Evolutionary conservation across 2,797 vertebrate species (phyloP).

Genomic region (Platyrinchus mystaceus): DNA sequence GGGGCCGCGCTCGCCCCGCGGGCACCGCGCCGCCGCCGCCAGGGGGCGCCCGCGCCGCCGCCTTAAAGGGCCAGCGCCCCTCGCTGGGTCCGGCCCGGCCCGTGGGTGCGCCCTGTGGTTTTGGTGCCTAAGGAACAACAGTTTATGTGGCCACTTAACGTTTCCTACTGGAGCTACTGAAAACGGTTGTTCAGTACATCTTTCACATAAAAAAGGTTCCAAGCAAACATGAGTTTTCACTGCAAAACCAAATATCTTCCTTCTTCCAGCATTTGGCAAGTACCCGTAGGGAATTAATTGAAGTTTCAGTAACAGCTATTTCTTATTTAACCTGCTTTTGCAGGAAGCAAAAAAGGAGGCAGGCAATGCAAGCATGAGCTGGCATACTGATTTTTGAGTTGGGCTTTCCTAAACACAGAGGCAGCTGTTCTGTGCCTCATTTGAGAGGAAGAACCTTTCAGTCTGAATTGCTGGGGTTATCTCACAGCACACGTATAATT

Average conservation of each 20-base stretch:
- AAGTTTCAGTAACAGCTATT: background rate
- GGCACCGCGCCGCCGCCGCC: background rate
- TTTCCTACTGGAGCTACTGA: rapidly evolving
- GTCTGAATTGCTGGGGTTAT: background rate
- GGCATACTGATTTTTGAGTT: background rate
- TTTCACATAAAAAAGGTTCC: background rate
- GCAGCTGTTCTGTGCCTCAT: background rate
- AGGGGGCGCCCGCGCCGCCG: background rate
- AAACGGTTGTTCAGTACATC: background rate
- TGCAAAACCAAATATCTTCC: background rate
- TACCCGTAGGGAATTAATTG: background rate
- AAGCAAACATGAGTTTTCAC: background rate
- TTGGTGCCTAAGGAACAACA: background rate
- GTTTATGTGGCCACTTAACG: rapidly evolving
- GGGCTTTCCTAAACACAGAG: background rate
- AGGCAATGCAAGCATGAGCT: background rate
- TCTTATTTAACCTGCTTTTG: background rate
- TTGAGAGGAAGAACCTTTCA: background rate
- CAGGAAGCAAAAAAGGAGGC: background rate
- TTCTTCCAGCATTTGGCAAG: background rate
- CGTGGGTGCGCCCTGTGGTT: rapidly evolving
- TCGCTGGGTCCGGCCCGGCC: rapidly evolving
- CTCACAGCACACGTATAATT: background rate
- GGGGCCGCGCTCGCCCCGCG: background rate
- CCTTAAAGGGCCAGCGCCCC: background rate